Evolutionary conservation across 2,113 vertebrate genomes (phyloP), one percentile per base, ranked within the genome.

Genomic region (Muscicapa adusta): DNA sequence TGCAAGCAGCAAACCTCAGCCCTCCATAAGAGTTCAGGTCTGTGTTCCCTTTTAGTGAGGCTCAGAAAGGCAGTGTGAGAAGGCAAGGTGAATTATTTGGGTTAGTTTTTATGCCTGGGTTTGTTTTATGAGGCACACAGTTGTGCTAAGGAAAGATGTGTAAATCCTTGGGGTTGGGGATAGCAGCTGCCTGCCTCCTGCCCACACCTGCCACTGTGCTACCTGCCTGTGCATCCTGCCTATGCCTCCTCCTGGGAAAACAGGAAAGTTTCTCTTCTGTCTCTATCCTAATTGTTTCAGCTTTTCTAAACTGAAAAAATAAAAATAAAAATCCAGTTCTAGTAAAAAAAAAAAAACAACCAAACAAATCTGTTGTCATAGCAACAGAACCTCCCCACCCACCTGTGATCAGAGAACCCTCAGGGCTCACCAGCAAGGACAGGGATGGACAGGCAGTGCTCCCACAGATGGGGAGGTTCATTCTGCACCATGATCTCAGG

Each of bases 381-480:
- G 86, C 26, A 75, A 67, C 14, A 2, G 38, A 10, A 9, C 12
- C 5, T n/a, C 34, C 36, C 34, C 23, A 24, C 38, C 14, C 38
- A 25, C 7, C 51, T 28, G 2, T 3, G 14, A 38, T 19, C 8
- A 5, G 17, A 31, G 43, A 18, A 11, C 15, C 16, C 48, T 10
- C 2, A 0, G 11, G 11, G 33, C 34, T 29, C 38, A 15, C 10
- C 9, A 10, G 1, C 11, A 17, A 1, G 2, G 25, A n/a, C 60
- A 74, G 38, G 38, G 26, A 17, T 5, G 4, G 29, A 5, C 42
- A 33, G 22, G 16, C 38, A 24, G 22, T 10, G 42, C 15, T 36
- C 29, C 15, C 5, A 9, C 34, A 43, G 36, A 31, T 43, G 10
- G 10, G 18, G 2, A 54, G 9, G 5, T 1, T 24, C 7, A 29